A percentile compares a stretch with the other conserved stretches of the same genome.
Conservation (phyloP, 2,888 invertebrate genomes). For the Pelosia muscerda region DNA sequence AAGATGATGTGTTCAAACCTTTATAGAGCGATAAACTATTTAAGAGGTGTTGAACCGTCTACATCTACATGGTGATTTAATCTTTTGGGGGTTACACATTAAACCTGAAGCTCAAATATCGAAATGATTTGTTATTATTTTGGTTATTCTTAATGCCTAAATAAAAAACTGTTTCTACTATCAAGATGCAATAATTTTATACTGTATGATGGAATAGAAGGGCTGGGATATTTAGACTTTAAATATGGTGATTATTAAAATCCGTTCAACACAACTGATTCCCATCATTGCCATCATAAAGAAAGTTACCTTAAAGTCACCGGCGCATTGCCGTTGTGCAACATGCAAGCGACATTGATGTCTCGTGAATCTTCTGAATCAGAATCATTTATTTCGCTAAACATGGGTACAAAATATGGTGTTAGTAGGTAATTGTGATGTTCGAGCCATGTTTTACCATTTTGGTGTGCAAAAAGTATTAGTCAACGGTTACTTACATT, state of each 20-base stretch:
- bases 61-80: not conserved
- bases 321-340: not conserved
- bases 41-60: not conserved
- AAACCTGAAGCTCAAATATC: not conserved
- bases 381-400: no score
- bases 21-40: not conserved
- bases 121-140: not conserved
- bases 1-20: not conserved
- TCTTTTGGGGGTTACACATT: no score
- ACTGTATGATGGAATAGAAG: no score
- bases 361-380: no score
- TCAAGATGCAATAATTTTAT: no score
- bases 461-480: no score
- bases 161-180: no score
- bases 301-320: not conserved
- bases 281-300: not conserved
- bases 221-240: not conserved
- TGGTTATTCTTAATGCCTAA: not conserved
- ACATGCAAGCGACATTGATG: not conserved
- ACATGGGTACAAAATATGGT: no score
- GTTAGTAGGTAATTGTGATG: no score
- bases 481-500: no score
- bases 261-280: not conserved
- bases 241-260: not conserved
- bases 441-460: no score